Evolutionary conservation across 1,140 invertebrate species (phyloP), one percentile per base, ranked within the genome.

Genomic region (Drosophila sucinea): DNA sequence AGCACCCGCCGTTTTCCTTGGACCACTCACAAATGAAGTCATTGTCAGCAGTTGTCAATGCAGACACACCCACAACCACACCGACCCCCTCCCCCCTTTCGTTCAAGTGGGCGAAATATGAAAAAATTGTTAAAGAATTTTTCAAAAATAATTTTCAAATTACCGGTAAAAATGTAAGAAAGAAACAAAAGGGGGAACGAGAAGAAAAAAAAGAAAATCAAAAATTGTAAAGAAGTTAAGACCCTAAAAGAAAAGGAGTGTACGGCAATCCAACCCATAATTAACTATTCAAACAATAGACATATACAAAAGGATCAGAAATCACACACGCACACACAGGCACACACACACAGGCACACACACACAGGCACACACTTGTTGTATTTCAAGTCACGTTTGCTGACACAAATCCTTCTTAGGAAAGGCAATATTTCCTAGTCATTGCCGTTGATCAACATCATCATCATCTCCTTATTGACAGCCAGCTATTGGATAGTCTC

Each of bases 251-350:
- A 87, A 89, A 17, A 87, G 84, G 84, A 87, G 84, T 87, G 84
- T 89, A 73, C 84, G 66, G 66, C 69, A 85, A 87, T 87, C 84
- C 84, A 89, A 82, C 84, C 84, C 84, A 89, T 87, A 87, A 87
- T 87, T 87, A 87, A 87, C 84, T 87, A 89, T 87, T 87, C 84
- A 87, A 87, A 87, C 84, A 87, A 87, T 75, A 79, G 84, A 76
- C 80, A 70, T 62, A 73, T 63, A 87, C 83, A 87, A 87, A 86
- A 82, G 83, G 84, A 87, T 87, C 84, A 70, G 63, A 70, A 83
- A 83, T 86, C 79, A 86, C 75, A 86, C 68, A 79, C 79, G 29
- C 47, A 73, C 51, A 70, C 73, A 65, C 61, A 62, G 51, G 38
- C 60, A 62, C 29, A 65, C 30, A 33, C 41, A 58, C 29, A 27